Conservation (phyloP, 2,888 invertebrate species). For the Hypena proboscidalis region DNA sequence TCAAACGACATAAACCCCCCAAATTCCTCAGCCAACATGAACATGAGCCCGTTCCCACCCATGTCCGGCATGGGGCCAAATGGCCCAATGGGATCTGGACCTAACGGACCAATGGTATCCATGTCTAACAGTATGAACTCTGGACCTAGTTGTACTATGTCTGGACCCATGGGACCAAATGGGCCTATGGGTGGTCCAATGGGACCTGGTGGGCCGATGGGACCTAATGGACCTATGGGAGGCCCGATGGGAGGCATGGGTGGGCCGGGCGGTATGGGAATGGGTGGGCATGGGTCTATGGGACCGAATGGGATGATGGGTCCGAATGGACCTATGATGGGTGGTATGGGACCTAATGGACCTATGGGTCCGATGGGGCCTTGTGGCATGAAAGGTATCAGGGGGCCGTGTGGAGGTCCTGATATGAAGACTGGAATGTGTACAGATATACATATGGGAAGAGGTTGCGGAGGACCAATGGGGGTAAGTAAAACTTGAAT, state of each 20-base stretch:
- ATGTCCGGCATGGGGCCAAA: slow-evolving; percentile 74
- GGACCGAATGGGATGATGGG: slow-evolving; percentile 82
- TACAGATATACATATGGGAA: slow-evolving; percentile 82
- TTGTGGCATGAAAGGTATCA: slow-evolving; percentile 80
- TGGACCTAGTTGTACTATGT: slow-evolving; percentile 78
- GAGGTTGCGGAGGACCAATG: slow-evolving; percentile 82
- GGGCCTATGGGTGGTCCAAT: slow-evolving; percentile 62
- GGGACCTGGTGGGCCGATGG: slow-evolving; percentile 72
- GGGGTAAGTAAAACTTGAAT: slow-evolving; percentile 67
- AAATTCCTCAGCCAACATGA: slow-evolving; percentile 71
- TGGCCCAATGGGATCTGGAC: slow-evolving; percentile 75
- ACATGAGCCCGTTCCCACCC: slow-evolving; percentile 72
- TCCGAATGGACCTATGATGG: slow-evolving; percentile 81
- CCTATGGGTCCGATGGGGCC: slow-evolving; percentile 83
- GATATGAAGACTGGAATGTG: slow-evolving; percentile 83
- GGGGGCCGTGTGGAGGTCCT: slow-evolving; percentile 79
- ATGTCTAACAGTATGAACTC: slow-evolving; percentile 77
- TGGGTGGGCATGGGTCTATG: slow-evolving; percentile 70
- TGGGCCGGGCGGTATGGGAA: slow-evolving; percentile 61
- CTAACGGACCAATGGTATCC: slow-evolving; percentile 78
- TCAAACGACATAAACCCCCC: slow-evolving; percentile 73
- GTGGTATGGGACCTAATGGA: slow-evolving; percentile 75
- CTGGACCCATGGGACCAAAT: slow-evolving; percentile 72
- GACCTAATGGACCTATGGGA: slow-evolving; percentile 59
- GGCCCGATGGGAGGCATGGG: slow-evolving; percentile 72